phyloP scores from a whole-genome alignment of 1,140 invertebrate species.

The Lepidurus arcticus region DNA sequence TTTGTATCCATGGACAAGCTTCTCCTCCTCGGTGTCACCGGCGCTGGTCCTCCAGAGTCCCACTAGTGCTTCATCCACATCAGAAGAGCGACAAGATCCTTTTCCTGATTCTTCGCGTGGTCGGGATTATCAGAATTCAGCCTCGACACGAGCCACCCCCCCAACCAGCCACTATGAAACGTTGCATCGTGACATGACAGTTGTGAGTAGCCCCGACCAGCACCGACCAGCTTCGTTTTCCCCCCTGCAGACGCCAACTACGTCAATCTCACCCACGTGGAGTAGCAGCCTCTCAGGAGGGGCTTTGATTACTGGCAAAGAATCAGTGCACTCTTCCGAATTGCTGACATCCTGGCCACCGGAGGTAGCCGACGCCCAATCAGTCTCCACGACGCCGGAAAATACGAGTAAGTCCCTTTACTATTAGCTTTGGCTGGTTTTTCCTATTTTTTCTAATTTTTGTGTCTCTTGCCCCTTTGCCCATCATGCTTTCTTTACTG shows the following conservation, averaged over 20 bases:
- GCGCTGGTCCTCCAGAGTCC: background rate
- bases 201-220: background rate
- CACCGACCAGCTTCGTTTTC: background rate
- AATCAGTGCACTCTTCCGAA: constrained; percentile 21
- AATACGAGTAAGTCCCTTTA: background rate
- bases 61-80: background rate
- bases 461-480: background rate
- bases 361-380: constrained; percentile 20
- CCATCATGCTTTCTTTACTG: background rate
- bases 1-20: background rate
- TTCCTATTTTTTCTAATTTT: background rate
- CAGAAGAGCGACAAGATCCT: constrained; percentile 11
- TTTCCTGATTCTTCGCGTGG: background rate
- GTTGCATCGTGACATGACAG: constrained; percentile 15
- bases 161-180: background rate
- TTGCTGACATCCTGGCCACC: constrained; percentile 12
- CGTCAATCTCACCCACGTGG: background rate
- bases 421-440: background rate
- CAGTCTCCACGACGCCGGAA: constrained; percentile 15
- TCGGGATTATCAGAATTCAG: background rate
- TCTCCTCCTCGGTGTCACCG: background rate
- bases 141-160: background rate
- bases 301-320: constrained; percentile 7
- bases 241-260: background rate
- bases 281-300: constrained; percentile 8